Evolutionary conservation across 2,888 invertebrate genomes (phyloP).

Genomic region (Parnassius orleans): DNA sequence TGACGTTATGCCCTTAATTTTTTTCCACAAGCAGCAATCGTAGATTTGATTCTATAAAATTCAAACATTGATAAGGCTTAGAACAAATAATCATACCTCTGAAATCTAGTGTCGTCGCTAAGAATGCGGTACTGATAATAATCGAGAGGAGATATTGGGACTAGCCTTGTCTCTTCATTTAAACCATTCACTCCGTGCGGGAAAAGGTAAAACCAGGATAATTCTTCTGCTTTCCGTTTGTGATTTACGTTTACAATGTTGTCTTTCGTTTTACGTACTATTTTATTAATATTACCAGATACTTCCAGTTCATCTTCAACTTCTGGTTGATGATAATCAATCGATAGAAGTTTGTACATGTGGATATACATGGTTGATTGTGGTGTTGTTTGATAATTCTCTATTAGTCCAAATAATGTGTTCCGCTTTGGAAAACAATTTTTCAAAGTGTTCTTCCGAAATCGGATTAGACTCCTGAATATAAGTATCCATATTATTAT

Average conservation of each 20-base stretch:
- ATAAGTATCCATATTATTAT: no score
- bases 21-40: slow-evolving; percentile 8
- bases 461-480: no score
- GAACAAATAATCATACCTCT: slow-evolving; percentile 4
- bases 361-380: no score
- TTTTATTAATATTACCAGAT: not conserved
- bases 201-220: not conserved
- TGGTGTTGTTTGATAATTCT: no score
- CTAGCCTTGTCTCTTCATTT: slow-evolving; percentile 4
- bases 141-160: not conserved
- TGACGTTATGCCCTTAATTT: slow-evolving; percentile 7
- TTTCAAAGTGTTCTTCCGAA: no score
- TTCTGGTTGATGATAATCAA: no score
- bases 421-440: no score
- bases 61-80: not conserved
- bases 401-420: no score
- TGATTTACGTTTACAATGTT: slow-evolving; percentile 1
- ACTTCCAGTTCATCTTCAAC: no score
- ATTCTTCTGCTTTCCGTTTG: slow-evolving; percentile 2
- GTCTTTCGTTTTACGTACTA: not conserved
- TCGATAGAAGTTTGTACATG: no score
- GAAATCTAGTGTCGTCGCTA: slow-evolving; percentile 1
- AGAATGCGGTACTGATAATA: not conserved
- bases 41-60: slow-evolving; percentile 9
- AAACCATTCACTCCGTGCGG: slow-evolving; percentile 1